These are phyloP conservation scores for Euspilapteryx auroguttella DNA, from an alignment of 2,888 invertebrate genomes.

Conservation along the genomic window DNA sequence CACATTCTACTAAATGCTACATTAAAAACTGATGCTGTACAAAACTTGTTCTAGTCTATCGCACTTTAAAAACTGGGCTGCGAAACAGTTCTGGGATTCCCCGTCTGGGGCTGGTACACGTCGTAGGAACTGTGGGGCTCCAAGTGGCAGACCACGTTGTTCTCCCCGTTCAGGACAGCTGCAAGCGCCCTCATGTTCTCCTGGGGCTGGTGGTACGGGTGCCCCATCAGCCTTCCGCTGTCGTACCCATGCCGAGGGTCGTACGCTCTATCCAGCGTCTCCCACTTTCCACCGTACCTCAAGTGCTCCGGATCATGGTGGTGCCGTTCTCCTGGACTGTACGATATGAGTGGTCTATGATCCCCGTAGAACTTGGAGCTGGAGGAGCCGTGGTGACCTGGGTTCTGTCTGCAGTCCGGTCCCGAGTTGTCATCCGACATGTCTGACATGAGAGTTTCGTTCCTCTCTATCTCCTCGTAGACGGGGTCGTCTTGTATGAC, in stretches of 20 bases:
- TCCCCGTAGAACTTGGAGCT: constrained; percentile 78
- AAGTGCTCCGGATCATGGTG: constrained; percentile 53
- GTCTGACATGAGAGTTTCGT: constrained; percentile 73
- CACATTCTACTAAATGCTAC: constrained; percentile 33
- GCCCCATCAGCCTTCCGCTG: constrained; percentile 50
- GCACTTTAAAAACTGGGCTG: constrained; percentile 50
- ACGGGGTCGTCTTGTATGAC: constrained; percentile 75
- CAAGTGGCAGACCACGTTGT: constrained; percentile 83
- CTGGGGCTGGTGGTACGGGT: constrained; percentile 55
- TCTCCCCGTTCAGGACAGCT: constrained; percentile 82
- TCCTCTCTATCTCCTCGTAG: constrained; percentile 78
- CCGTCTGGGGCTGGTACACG: constrained; percentile 43
- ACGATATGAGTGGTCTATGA: constrained; percentile 78
- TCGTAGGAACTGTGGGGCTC: constrained; percentile 69
- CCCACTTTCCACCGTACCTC: constrained; percentile 44
- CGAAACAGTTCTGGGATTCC: constrained; percentile 49
- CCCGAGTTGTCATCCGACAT: constrained; percentile 72
- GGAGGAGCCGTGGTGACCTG: constrained; percentile 53
- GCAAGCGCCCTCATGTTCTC: constrained; percentile 65
- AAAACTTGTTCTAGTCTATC: constrained; percentile 4
- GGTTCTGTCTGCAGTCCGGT: constrained; percentile 69
- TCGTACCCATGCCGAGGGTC: constrained; percentile 47
- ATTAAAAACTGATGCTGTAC: too few species aligned
- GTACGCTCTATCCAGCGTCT: constrained; percentile 49
- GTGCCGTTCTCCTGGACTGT: constrained; percentile 69